Percentiles rank a stretch among this genome's conserved stretches.
These are phyloP conservation scores for Mystacides longicornis DNA, from an alignment of 2,888 invertebrate genomes.

Conservation along the genomic window DNA sequence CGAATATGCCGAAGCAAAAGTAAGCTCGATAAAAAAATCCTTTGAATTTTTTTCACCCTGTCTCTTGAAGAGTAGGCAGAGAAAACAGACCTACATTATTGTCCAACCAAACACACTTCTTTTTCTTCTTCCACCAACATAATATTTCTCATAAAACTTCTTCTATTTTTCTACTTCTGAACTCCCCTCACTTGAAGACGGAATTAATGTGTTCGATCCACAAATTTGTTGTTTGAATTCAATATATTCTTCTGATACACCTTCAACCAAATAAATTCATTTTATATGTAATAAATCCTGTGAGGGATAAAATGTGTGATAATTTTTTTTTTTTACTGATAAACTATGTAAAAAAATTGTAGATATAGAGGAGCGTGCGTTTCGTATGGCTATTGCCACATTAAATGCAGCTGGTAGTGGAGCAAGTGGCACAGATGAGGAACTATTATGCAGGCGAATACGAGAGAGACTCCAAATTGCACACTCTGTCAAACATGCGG, in stretches of 20 bases:
- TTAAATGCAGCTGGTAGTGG: slow-evolving; percentile 30
- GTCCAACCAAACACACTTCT: not conserved
- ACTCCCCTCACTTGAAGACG: no score
- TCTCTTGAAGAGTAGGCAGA: no score
- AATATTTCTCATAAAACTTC: no score
- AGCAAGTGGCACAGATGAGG: slow-evolving; percentile 35
- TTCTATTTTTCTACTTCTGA: no score
- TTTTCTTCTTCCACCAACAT: no score
- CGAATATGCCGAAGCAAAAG: slow-evolving; percentile 22
- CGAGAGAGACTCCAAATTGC: slow-evolving; percentile 34
- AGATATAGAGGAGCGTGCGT: slow-evolving; percentile 19
- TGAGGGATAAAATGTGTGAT: not conserved
- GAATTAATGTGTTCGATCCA: no score
- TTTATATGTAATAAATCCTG: not conserved
- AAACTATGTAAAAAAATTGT: not conserved
- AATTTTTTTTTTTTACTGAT: not conserved
- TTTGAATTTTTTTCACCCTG: no score
- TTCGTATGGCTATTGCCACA: slow-evolving; percentile 17
- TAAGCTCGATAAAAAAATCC: no score
- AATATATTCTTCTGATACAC: no score
- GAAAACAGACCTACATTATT: no score
- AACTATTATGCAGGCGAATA: slow-evolving; percentile 41
- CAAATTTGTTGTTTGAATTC: no score
- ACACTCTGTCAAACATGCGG: slow-evolving; percentile 36
- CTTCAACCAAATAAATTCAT: no score